Base-by-base conservation (phyloP, 53 echinoderm and acorn worm species). In the Apostichopus leukothele region DNA sequence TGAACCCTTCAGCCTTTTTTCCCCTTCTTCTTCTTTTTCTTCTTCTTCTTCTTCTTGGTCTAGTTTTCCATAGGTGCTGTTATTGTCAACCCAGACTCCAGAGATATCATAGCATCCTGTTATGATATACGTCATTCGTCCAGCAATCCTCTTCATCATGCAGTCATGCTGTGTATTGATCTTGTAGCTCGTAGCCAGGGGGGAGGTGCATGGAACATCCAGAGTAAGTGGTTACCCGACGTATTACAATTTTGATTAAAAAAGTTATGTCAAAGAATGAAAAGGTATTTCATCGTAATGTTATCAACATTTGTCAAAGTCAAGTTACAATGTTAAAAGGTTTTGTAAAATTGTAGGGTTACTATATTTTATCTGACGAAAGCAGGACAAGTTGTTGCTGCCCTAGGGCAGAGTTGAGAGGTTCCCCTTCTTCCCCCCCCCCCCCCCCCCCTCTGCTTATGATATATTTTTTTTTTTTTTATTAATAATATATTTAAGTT, bases 101-200 rank as follows among this genome's bases (percentile, higher is more conserved):
- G 94, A 75, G 89, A 90, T 25, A 88, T 93, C 18, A 22, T 95
- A 22, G 98, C 94, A 66, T 88, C 88, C 8, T 88, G 90, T 51
- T 88, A 91, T 51, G 92, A 91, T 79, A 76, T 81, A 55, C 89
- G 95, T 14, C 75, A 86, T 19, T 68, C 75, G 26, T 75, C 53
- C 18, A 12, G 16, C 67, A 91, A 90, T 86, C 95, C 95, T 4
- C 88, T 97, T 10, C 90, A 92, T 73, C 98, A 97, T 93, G 98
- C 98, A 73, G 98, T 97, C n/a, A 97, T 97, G 98, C 89, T 94
- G 89, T 95, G 94, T 86, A 61, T 97, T 59, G 98, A 97, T 90
- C 85, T 94, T 10, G 98, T 97, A 27, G 95, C 98, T 59, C 91
- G 81, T 23, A 88, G 94, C 79, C 98, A 97, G 68, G 94, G 95